Evolutionary conservation across 2,888 invertebrate species (phyloP).

Genomic region (Aricia artaxerxes): DNA sequence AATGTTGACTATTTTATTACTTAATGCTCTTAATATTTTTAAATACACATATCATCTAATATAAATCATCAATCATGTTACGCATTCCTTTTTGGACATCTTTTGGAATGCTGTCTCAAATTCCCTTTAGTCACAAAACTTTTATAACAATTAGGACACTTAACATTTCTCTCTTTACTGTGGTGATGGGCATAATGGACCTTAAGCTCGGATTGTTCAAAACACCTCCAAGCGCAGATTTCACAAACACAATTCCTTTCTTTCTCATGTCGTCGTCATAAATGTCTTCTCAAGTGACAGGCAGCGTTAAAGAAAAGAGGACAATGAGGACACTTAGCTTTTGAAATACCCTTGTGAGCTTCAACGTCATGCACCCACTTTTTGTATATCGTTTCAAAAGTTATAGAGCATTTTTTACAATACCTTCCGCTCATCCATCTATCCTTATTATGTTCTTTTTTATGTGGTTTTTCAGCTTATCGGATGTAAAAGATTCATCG

Average conservation of each 20-base stretch:
- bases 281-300: conserved; percentile 47
- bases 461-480: conserved; percentile 41
- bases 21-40: no score
- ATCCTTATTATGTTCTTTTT: conserved; percentile 38
- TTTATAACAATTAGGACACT: conserved; percentile 50
- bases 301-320: conserved; percentile 42
- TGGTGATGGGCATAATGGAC: conserved; percentile 50
- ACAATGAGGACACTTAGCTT: conserved; percentile 42
- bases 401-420: conserved; percentile 41
- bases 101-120: conserved; percentile 46
- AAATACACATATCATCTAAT: no score
- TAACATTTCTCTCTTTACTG: conserved; percentile 47
- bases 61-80: conserved; percentile 31
- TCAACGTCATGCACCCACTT: conserved; percentile 42
- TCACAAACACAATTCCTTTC: conserved; percentile 51
- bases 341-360: conserved; percentile 41
- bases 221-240: conserved; percentile 50
- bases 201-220: conserved; percentile 42
- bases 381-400: conserved; percentile 43
- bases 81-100: conserved; percentile 45
- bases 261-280: conserved; percentile 49
- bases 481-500: conserved; percentile 36
- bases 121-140: conserved; percentile 50
- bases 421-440: conserved; percentile 38
- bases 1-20: no score